A percentile compares a stretch with the other conserved stretches of the same genome.
Conservation (phyloP, 2,113 vertebrate genomes). For the Macaca nemestrina region DNA sequence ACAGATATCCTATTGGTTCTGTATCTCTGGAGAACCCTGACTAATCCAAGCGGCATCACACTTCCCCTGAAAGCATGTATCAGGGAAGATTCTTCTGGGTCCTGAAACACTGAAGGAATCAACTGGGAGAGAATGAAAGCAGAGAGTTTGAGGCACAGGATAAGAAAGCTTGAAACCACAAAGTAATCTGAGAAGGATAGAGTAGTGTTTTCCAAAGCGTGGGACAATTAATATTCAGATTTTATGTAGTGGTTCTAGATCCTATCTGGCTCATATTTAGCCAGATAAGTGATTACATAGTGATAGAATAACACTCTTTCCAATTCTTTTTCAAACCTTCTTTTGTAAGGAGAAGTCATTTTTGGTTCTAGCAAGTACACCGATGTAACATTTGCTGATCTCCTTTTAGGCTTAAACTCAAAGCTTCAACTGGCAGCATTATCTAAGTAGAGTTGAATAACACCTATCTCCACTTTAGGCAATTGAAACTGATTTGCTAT, state of each 20-base stretch:
- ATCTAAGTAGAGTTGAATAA: neutral
- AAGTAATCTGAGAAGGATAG: neutral
- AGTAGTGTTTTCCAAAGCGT: slow-evolving; percentile 2
- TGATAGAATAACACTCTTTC: neutral
- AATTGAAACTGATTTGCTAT: neutral
- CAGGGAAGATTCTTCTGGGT: neutral
- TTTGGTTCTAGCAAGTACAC: neutral
- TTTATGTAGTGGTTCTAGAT: neutral
- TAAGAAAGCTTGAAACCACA: neutral
- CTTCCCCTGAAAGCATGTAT: neutral
- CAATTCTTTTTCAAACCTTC: neutral
- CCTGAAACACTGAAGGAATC: neutral
- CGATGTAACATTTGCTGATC: neutral
- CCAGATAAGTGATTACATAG: neutral
- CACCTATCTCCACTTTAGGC: neutral
- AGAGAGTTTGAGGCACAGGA: neutral
- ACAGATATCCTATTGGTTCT: neutral
- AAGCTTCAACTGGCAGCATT: neutral
- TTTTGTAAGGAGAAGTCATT: neutral
- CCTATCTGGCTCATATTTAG: neutral
- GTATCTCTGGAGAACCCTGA: neutral
- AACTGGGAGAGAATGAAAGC: neutral
- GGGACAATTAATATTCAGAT: neutral
- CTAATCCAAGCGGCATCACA: neutral
- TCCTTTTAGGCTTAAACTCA: neutral